Conservation (phyloP, 2,888 invertebrate species). For the Bibio marci region DNA sequence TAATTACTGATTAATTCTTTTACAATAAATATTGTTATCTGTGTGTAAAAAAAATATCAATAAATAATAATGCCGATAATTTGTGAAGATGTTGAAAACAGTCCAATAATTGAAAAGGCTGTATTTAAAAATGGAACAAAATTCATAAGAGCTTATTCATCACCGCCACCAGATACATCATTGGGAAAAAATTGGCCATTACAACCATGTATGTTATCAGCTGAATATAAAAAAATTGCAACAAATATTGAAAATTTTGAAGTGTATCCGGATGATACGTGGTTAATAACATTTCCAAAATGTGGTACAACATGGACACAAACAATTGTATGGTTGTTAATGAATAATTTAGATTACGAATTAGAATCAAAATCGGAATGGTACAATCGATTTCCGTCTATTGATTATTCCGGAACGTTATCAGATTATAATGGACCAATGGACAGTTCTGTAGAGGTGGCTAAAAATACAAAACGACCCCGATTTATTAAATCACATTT, state of each 20-base stretch:
- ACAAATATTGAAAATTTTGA: background rate
- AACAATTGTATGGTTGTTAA: slow-evolving; percentile 7
- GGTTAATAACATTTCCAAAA: background rate
- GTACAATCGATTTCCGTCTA: background rate
- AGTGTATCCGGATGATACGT: background rate
- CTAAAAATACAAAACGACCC: background rate
- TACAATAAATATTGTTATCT: too few species aligned
- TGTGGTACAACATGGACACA: slow-evolving; percentile 9
- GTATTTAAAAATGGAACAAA: background rate
- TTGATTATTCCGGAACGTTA: background rate
- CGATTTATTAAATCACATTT: slow-evolving; percentile 6
- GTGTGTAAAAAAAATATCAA: too few species aligned
- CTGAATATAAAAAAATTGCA: background rate
- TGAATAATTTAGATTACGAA: slow-evolving; percentile 7
- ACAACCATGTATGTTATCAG: background rate
- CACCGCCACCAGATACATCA: background rate
- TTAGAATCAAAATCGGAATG: background rate
- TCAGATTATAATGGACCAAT: too few species aligned
- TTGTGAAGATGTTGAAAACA: background rate
- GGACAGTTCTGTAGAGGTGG: background rate
- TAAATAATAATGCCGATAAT: background rate
- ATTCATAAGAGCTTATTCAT: background rate
- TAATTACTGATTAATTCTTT: too few species aligned
- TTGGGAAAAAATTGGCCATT: too few species aligned
- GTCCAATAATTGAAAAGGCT: background rate